Percentiles rank a stretch among this genome's conserved stretches.
These are phyloP conservation scores for Rotaria macrura DNA, from an alignment of 2,888 invertebrate species.

Conservation along the genomic window DNA sequence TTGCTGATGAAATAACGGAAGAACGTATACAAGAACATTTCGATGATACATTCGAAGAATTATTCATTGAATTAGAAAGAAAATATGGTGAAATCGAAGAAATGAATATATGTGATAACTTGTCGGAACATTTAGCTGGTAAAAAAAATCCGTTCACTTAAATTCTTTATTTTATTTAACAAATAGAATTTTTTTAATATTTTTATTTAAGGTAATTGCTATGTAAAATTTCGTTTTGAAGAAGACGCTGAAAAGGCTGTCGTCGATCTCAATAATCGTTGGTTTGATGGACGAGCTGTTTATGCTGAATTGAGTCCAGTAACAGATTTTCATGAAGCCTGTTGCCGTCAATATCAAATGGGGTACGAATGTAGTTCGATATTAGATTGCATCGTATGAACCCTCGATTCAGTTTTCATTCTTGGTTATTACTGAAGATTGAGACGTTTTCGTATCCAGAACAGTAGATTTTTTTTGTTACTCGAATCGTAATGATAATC, in stretches of 20 bases:
- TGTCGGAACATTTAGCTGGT: conserved; percentile 93
- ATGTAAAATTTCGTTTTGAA: conserved; percentile 71
- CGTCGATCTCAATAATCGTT: conserved; percentile 88
- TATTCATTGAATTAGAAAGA: conserved; percentile 33
- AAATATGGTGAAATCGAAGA: conserved; percentile 95
- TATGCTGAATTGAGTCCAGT: conserved; percentile 97
- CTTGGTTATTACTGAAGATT: too few species aligned
- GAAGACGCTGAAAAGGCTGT: conserved; percentile 97
- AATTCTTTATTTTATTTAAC: neutral
- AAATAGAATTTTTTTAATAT: neutral
- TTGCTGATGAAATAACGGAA: conserved; percentile 40
- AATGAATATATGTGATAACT: conserved; percentile 99
- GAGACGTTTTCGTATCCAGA: too few species aligned
- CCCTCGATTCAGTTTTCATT: too few species aligned
- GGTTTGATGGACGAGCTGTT: conserved; percentile 95
- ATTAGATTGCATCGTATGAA: too few species aligned
- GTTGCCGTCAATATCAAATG: conserved; percentile 98
- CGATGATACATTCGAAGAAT: conserved; percentile 33
- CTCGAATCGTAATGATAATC: too few species aligned
- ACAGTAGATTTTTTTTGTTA: too few species aligned
- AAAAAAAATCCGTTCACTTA: too few species aligned
- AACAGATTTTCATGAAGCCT: conserved; percentile 96
- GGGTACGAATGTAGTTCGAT: conserved; percentile 55
- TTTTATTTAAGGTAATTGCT: conserved; percentile 21
- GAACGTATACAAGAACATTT: conserved; percentile 33